phyloP scores from a whole-genome alignment of 1,140 invertebrate species.

The Nasonia vitripennis region DNA sequence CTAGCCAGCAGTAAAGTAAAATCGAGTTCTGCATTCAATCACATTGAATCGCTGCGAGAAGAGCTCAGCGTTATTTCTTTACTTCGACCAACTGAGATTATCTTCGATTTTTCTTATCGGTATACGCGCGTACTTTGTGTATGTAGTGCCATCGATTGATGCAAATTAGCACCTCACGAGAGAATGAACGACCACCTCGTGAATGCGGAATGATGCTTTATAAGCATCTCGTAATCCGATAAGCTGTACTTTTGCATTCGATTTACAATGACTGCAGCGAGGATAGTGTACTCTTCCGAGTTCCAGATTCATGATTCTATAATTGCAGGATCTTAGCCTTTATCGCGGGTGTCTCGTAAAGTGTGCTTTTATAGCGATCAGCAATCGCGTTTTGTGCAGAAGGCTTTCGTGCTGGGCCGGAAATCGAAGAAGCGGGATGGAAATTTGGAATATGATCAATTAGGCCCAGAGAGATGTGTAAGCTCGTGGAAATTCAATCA shows the following conservation, averaged over 20 bases:
- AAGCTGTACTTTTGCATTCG: conserved; percentile 7
- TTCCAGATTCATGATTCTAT: no score
- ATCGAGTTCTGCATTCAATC: conserved; percentile 72
- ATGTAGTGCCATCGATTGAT: not conserved
- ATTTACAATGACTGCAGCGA: conserved; percentile 3
- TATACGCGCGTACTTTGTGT: not conserved
- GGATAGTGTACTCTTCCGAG: no score
- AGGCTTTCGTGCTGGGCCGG: no score
- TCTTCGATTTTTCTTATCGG: conserved; percentile 63
- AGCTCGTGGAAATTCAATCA: no score
- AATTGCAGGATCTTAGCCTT: no score
- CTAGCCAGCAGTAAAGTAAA: conserved; percentile 66
- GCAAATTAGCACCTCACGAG: conserved; percentile 37
- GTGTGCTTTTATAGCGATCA: no score
- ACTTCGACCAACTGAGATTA: conserved; percentile 68
- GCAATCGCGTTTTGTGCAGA: no score
- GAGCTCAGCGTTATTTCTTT: conserved; percentile 62
- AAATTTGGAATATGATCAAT: no score
- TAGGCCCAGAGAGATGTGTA: no score
- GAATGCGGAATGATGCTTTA: not conserved
- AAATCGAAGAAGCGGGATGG: no score
- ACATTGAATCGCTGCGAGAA: conserved; percentile 61
- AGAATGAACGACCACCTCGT: not conserved
- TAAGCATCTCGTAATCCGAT: conserved; percentile 26
- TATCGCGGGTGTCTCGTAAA: no score